Base-by-base conservation (phyloP, 2,113 vertebrate genomes). In the Speoplatyrhinus poulsoni region DNA sequence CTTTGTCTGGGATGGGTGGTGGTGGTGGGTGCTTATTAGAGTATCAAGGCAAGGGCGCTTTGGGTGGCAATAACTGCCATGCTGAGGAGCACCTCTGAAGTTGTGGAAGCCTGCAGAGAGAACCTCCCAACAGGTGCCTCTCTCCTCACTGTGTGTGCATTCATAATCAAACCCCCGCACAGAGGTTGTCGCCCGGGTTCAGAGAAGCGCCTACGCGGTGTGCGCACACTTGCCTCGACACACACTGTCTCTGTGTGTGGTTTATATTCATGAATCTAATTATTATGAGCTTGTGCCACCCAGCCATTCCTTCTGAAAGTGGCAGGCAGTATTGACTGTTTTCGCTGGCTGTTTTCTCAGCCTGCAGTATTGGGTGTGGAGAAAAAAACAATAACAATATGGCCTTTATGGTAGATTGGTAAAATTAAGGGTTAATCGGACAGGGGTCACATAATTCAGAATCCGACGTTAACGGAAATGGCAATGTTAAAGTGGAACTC, bases 11-110 rank as follows among this genome's bases (percentile, higher is more conserved):
- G 32, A 9, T 58, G 56, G 32, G 26, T 52, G 10, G 49, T 7
- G 49, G 49, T 8, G 84, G 90, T 79, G 74, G 70, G 75, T 77
- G 81, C 83, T 91, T 88, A 92, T 93, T 91, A 90, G 80, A 69
- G 70, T 64, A 65, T 65, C 59, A 75, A 72, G 58, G 77, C 80
- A 47, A 66, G 69, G 73, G 69, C 49, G 81, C 69, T 46, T 58
- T 36, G 4, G 77, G 67, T 47, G 11, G 48, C 67, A 66, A 9
- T 60, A 69, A 57, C 83, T 77, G 70, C 75, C 82, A 76, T 70
- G 73, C 66, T 64, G 64, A 76, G 70, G 61, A 32, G 36, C 36
- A 41, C 36, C 68, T 75, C 58, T 47, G 74, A 75, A 55, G 70
- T 77, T 73, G 13, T 53, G 83, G 76, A 50, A 76, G 67, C 69